These are phyloP conservation scores for Eupristina koningsbergeri DNA, from an alignment of 1,140 invertebrate species.

Conservation along the genomic window DNA sequence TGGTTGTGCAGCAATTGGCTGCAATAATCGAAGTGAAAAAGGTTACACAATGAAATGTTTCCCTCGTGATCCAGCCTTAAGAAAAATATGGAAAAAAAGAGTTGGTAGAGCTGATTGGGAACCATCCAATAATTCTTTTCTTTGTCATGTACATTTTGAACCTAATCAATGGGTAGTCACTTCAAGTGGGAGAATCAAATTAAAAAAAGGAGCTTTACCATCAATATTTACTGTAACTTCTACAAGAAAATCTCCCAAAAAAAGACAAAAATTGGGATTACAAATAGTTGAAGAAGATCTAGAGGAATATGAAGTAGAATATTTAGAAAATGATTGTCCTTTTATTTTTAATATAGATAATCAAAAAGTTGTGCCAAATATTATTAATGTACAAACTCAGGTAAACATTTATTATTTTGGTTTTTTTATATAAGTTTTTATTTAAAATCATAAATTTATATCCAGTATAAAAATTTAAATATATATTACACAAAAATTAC, in stretches of 20 bases:
- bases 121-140: conserved; percentile 69
- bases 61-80: conserved; percentile 64
- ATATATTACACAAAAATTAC: too few species aligned
- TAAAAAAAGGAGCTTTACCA: conserved; percentile 66
- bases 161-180: conserved; percentile 65
- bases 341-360: conserved; percentile 42
- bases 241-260: conserved; percentile 66
- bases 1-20: conserved; percentile 68
- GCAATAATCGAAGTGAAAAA: conserved; percentile 70
- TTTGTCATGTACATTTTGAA: conserved; percentile 68
- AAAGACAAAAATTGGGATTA: conserved; percentile 55
- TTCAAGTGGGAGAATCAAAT: conserved; percentile 62
- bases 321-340: conserved; percentile 55
- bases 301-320: conserved; percentile 56
- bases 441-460: too few species aligned
- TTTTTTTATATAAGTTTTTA: too few species aligned
- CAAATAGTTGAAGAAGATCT: conserved; percentile 44
- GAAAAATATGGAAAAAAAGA: conserved; percentile 67
- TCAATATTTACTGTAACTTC: conserved; percentile 66
- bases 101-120: conserved; percentile 69
- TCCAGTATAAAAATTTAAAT: too few species aligned
- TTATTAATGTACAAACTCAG: conserved; percentile 41
- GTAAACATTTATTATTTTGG: too few species aligned
- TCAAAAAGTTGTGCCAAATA: conserved; percentile 39
- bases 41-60: conserved; percentile 72